Base-by-base conservation (phyloP, 2,888 invertebrate genomes). In the Piscicola geometra region DNA sequence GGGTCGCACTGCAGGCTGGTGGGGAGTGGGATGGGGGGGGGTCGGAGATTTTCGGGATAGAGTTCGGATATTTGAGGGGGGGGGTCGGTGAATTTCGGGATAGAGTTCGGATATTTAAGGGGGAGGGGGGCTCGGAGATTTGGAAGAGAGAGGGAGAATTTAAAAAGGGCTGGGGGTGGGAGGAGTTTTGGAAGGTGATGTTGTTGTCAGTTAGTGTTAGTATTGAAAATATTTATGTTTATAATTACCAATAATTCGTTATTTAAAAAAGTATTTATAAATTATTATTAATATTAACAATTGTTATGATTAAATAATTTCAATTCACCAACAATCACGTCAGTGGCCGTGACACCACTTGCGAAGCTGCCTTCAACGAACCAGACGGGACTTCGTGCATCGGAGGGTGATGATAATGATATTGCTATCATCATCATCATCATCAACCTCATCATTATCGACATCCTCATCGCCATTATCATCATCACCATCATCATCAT, bases 1-100 rank as follows among this genome's bases (percentile, higher is more conserved):
- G 93, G 93, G 85, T 92, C 94, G 50, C 79, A 80, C 73, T 86
- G 86, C 80, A 80, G 80, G 82, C 83, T 79, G 41, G 71, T 60
- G 71, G 47, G 33, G 71, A 32, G n/a, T 50, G 41, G 47, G n/a
- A 30, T 71, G 71, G 21, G n/a, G 71, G n/a, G 36, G 21, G 32
- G n/a, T 9, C 5, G 35, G 28, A 21, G 71, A 47, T 50, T 30
- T 3, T n/a, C 21, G 21, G 18, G 71, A 47, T 71, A n/a, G 32
- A 47, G 71, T 1, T 71, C 47, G 5, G 18, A 35, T n/a, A n/a
- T n/a, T n/a, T n/a, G n/a, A 21, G 60, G 21, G 60, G n/a, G 21
- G 60, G 21, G 60, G 60, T 25, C n/a, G n/a, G n/a, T 18, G 25
- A n/a, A 56, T 15, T 18, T 5, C 3, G 9, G 60, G 60, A 47